Evolutionary conservation across 2,113 vertebrate species (phyloP).

Genomic region (Ophiodon elongatus): DNA sequence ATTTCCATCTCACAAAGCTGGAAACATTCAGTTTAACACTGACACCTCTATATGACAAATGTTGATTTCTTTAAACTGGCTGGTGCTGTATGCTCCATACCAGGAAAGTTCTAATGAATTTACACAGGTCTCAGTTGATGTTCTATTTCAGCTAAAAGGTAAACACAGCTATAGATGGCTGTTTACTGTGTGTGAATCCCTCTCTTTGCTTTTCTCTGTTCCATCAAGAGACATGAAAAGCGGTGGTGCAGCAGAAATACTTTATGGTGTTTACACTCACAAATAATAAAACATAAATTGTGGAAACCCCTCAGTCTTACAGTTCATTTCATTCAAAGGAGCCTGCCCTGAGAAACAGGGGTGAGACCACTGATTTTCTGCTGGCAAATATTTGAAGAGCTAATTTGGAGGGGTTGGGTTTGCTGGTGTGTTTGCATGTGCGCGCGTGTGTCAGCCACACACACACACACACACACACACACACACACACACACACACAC

Average conservation of each 20-base stretch:
- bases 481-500: conserved; percentile 50
- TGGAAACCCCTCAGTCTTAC: conserved; percentile 74
- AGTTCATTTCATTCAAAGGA: conserved; percentile 80
- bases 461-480: conserved; percentile 48
- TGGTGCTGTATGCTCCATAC: conserved; percentile 36
- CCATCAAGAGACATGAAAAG: conserved; percentile 75
- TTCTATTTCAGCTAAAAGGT: conserved; percentile 77
- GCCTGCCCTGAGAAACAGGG: conserved; percentile 72
- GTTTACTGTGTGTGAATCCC: conserved; percentile 77
- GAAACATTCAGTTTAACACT: conserved; percentile 44
- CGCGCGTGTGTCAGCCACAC: conserved; percentile 43
- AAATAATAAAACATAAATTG: conserved; percentile 83
- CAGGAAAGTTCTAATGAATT: conserved; percentile 71
- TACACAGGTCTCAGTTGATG: conserved; percentile 64
- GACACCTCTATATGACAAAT: conserved; percentile 50
- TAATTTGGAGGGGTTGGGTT: conserved; percentile 81
- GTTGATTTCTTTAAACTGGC: conserved; percentile 52
- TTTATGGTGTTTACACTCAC: conserved; percentile 79
- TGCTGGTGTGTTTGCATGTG: conserved; percentile 53
- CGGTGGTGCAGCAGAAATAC: conserved; percentile 72
- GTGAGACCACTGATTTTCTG: conserved; percentile 78
- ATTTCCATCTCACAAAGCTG: conserved; percentile 18
- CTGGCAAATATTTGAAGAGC: conserved; percentile 85
- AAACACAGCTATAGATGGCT: conserved; percentile 71
- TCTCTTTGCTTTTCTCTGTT: conserved; percentile 77